Evolutionary conservation across 2,113 vertebrate genomes (phyloP).

Genomic region (Syrmaticus mikado): DNA sequence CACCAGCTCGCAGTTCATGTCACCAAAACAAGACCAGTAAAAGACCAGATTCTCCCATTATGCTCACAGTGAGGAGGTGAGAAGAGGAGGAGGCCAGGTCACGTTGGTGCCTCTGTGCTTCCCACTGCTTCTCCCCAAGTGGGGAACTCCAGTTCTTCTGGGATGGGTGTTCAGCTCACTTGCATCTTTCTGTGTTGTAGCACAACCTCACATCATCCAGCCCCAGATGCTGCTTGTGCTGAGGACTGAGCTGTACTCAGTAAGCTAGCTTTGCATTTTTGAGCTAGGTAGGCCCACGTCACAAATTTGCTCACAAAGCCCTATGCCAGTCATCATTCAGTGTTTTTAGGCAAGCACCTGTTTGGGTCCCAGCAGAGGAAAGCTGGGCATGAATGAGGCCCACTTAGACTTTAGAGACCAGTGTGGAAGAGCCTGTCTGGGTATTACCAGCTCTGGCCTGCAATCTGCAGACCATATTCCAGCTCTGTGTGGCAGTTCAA

Average conservation of each 20-base stretch:
- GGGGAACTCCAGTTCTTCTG: neutral
- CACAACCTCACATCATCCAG: neutral
- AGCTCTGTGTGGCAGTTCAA: neutral
- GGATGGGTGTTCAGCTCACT: neutral
- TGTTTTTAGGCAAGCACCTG: neutral
- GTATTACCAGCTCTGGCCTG: neutral
- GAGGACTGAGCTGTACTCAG: neutral
- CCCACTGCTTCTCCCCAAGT: neutral
- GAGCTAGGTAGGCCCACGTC: neutral
- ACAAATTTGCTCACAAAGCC: neutral
- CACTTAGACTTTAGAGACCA: neutral
- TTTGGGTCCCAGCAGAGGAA: neutral
- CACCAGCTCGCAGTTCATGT: neutral
- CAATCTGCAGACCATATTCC: neutral
- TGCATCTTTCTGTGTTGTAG: neutral
- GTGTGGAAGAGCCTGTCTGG: accelerated
- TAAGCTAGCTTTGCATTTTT: neutral
- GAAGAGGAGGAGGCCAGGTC: neutral
- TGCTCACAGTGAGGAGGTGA: neutral
- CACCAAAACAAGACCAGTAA: neutral
- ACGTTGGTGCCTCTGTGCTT: neutral
- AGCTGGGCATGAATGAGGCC: neutral
- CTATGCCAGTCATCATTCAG: neutral
- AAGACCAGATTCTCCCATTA: neutral
- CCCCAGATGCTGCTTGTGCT: neutral